Percentiles rank a stretch among this genome's conserved stretches.
Conservation (phyloP, 2,888 invertebrate genomes). For the Tetrapedia diversipes region DNA sequence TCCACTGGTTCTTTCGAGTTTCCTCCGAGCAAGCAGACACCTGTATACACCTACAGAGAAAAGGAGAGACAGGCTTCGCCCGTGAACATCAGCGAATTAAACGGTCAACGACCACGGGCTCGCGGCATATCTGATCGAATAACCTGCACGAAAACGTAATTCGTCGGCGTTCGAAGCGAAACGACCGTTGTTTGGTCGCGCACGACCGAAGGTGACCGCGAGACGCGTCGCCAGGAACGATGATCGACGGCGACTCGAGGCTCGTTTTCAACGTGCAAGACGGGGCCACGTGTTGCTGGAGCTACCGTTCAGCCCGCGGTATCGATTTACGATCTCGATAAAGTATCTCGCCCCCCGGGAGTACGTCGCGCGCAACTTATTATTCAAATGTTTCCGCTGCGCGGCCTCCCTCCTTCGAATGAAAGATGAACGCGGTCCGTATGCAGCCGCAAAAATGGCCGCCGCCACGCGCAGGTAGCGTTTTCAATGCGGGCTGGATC, state of each 20-base stretch:
- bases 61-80: not conserved
- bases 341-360: constrained; percentile 47
- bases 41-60: not conserved
- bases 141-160: constrained; percentile 11
- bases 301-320: constrained; percentile 65
- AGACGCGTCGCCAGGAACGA: constrained; percentile 33
- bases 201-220: not conserved
- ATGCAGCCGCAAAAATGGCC: constrained; percentile 3
- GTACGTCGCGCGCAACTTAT: constrained; percentile 51
- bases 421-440: constrained; percentile 23
- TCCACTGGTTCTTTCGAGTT: too few species aligned
- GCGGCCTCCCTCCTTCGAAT: constrained; percentile 12
- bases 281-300: constrained; percentile 58
- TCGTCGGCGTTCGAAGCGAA: not conserved
- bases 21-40: too few species aligned
- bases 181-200: not conserved
- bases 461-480: not conserved
- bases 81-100: constrained; percentile 13
- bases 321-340: constrained; percentile 65
- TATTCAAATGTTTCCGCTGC: constrained; percentile 53
- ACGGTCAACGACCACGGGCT: constrained; percentile 7
- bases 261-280: constrained; percentile 63
- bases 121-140: not conserved
- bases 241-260: constrained; percentile 67
- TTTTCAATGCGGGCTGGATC: not conserved